A percentile compares a stretch with the other conserved stretches of the same genome.
phyloP scores from a whole-genome alignment of 2,113 vertebrate species.

The Psittacus erithacus region DNA sequence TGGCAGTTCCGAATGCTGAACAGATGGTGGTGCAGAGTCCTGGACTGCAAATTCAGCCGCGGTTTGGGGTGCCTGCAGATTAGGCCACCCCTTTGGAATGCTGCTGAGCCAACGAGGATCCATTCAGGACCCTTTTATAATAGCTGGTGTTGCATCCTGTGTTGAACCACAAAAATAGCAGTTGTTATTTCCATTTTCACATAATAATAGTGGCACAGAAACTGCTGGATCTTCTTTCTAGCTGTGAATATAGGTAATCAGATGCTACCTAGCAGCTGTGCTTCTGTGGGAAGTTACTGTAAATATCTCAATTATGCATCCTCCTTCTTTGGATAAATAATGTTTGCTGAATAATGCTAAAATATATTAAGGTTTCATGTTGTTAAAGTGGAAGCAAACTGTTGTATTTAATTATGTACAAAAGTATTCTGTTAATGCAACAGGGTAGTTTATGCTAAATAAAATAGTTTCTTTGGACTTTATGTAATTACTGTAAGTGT shows the following conservation, averaged over 20 bases:
- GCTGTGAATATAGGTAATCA: conserved; percentile 42
- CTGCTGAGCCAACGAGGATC: background rate
- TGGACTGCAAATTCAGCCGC: conserved; percentile 17
- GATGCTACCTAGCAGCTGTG: conserved; percentile 58
- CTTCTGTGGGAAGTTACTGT: conserved; percentile 45
- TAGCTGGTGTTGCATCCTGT: background rate
- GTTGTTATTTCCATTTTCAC: conserved; percentile 48
- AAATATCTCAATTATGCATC: conserved; percentile 58
- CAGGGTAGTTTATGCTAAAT: background rate
- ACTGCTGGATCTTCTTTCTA: conserved; percentile 34
- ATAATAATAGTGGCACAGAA: background rate
- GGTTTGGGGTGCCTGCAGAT: background rate
- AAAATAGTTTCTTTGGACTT: background rate
- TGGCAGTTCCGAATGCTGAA: conserved; percentile 23
- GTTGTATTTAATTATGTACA: background rate
- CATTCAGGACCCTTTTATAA: background rate
- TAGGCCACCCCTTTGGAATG: background rate
- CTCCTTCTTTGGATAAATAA: conserved; percentile 49
- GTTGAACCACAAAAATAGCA: background rate
- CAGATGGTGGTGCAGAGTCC: conserved; percentile 14
- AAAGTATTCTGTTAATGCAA: background rate
- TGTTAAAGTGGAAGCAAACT: conserved; percentile 38
- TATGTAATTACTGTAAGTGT: background rate
- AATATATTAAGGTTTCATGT: background rate
- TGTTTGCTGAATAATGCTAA: conserved; percentile 32